Conservation (phyloP, 2,113 vertebrate genomes). For the Actenoides lindsayi region DNA sequence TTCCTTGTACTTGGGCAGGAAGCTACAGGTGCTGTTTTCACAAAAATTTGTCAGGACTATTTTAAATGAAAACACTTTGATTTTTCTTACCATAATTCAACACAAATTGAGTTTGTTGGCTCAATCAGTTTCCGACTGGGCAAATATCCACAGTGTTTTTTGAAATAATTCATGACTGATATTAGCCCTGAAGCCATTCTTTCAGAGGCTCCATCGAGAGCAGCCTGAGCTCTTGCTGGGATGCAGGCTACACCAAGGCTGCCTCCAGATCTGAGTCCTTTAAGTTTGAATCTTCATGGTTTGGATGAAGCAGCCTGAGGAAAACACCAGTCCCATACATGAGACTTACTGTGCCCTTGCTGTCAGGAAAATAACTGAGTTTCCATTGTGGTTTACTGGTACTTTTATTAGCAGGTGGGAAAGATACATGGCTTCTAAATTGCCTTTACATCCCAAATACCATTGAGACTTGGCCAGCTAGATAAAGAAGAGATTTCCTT, state of each 20-base stretch:
- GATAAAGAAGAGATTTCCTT: neutral
- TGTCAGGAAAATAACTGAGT: neutral
- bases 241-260: neutral
- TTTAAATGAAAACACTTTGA: neutral
- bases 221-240: neutral
- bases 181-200: neutral
- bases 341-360: neutral
- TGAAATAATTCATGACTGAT: neutral
- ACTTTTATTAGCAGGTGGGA: neutral
- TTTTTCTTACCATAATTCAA: neutral
- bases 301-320: fast-evolving
- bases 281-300: neutral
- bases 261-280: neutral
- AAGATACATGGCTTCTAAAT: neutral
- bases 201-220: neutral
- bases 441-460: neutral
- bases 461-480: neutral
- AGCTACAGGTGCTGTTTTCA: constrained; percentile 33
- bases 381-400: neutral
- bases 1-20: neutral
- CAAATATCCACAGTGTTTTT: neutral
- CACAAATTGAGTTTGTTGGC: neutral
- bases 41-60: neutral
- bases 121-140: neutral
- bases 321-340: neutral